Percentiles rank a stretch among this genome's conserved stretches.
These are phyloP conservation scores for Macaria notata DNA, from an alignment of 2,888 invertebrate species.

Conservation along the genomic window DNA sequence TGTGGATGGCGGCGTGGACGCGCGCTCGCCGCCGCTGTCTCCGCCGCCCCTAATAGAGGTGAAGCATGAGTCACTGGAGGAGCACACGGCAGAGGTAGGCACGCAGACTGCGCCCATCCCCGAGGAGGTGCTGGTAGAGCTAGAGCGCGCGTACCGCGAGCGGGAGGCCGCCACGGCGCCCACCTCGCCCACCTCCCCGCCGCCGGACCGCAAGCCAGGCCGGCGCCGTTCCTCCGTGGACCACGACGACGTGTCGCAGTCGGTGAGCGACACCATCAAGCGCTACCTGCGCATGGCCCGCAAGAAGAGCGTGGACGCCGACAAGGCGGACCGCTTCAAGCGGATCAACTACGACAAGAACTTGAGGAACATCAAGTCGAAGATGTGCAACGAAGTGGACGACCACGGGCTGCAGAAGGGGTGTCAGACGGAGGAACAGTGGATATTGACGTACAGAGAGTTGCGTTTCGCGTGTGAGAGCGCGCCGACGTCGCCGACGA, in stretches of 20 bases:
- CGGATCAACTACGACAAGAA: slow-evolving; percentile 94
- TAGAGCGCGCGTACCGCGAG: slow-evolving; percentile 72
- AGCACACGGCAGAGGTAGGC: slow-evolving; percentile 75
- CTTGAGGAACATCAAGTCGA: slow-evolving; percentile 90
- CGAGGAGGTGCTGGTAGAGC: slow-evolving; percentile 76
- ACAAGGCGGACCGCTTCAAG: slow-evolving; percentile 91
- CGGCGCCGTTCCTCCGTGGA: slow-evolving; percentile 90
- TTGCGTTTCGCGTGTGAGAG: slow-evolving; percentile 60
- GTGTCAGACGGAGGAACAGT: slow-evolving; percentile 89
- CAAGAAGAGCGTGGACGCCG: slow-evolving; percentile 92
- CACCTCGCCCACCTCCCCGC: slow-evolving; percentile 68
- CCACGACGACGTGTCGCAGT: slow-evolving; percentile 92
- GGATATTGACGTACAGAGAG: slow-evolving; percentile 83
- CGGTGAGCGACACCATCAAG: slow-evolving; percentile 93
- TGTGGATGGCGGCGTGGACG: slow-evolving; percentile 51
- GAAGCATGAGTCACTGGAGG: slow-evolving; percentile 82
- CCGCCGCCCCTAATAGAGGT: slow-evolving; percentile 88
- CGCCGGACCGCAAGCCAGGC: slow-evolving; percentile 61
- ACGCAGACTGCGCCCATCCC: slow-evolving; percentile 85
- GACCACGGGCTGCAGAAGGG: slow-evolving; percentile 90
- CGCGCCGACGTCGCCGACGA: slow-evolving; percentile 77
- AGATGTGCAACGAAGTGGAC: slow-evolving; percentile 88
- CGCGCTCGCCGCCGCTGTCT: slow-evolving; percentile 73
- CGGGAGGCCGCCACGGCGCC: slow-evolving; percentile 68
- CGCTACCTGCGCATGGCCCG: slow-evolving; percentile 93